Percentiles rank a stretch among this genome's conserved stretches.
Conservation (phyloP, 2,888 invertebrate genomes). For the Anorthoa munda region DNA sequence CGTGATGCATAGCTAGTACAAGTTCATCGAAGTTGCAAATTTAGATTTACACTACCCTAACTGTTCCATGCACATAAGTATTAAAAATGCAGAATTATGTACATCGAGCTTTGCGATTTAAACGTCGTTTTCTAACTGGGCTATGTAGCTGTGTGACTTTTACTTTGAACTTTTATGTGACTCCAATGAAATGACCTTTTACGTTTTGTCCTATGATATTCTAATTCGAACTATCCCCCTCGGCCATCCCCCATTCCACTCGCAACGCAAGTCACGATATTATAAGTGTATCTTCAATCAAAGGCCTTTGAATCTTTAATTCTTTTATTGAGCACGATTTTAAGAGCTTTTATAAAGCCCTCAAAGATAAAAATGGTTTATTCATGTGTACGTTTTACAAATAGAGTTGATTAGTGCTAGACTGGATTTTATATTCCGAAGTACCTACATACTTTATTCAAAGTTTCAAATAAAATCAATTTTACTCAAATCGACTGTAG, state of each 20-base stretch:
- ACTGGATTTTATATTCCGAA: background rate
- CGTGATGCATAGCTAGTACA: too few relatives aligned
- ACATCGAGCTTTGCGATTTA: too few relatives aligned
- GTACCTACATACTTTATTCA: too few relatives aligned
- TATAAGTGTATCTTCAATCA: conserved; percentile 10
- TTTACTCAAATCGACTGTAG: too few relatives aligned
- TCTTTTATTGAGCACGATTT: background rate
- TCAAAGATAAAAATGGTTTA: background rate
- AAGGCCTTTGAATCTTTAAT: conserved; percentile 4
- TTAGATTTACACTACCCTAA: too few relatives aligned
- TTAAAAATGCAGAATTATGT: too few relatives aligned
- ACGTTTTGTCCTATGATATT: background rate
- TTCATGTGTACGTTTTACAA: background rate
- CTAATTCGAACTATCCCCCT: background rate
- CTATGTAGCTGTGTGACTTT: background rate
- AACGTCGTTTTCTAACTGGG: too few relatives aligned
- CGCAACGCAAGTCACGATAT: background rate
- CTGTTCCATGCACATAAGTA: too few relatives aligned
- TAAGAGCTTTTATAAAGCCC: background rate
- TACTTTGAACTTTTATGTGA: background rate
- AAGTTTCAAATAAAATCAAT: too few relatives aligned
- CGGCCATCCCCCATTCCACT: too few relatives aligned
- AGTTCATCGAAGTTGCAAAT: too few relatives aligned
- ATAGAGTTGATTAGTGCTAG: background rate
- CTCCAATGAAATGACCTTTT: background rate